Percentiles rank a stretch among this genome's conserved stretches.
Evolutionary conservation across 2,797 vertebrate species (phyloP).

Genomic region (Pseudochirops corinnae): DNA sequence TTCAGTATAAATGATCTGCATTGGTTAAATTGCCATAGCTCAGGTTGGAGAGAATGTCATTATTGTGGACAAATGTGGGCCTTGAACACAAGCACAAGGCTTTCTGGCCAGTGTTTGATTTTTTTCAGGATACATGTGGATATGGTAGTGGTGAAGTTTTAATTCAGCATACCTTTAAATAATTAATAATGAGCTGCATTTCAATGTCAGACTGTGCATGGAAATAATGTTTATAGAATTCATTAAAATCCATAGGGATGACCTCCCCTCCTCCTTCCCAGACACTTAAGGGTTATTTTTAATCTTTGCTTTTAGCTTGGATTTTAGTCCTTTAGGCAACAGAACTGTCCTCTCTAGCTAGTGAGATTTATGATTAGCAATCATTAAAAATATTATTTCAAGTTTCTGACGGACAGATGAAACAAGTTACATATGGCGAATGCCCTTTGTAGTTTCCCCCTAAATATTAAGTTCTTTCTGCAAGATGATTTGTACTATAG

Average conservation of each 20-base stretch:
- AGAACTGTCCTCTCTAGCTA: neutral
- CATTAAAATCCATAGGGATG: neutral
- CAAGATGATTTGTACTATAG: neutral
- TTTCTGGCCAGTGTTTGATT: neutral
- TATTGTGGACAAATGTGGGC: neutral
- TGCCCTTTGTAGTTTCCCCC: neutral
- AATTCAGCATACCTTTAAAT: neutral
- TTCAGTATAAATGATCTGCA: neutral
- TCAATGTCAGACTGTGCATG: neutral
- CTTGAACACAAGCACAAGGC: neutral
- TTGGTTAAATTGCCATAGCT: neutral
- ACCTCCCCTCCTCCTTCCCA: neutral
- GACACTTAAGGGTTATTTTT: neutral
- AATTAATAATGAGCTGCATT: neutral
- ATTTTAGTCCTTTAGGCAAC: neutral
- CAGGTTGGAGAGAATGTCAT: neutral
- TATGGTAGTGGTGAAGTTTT: neutral
- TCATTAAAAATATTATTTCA: neutral
- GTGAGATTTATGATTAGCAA: neutral
- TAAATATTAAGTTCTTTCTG: neutral
- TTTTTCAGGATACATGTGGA: neutral
- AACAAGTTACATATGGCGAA: neutral
- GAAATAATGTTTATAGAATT: neutral
- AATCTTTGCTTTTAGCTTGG: slow-evolving; percentile 2
- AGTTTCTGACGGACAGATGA: neutral